Conservation (phyloP, 2,888 invertebrate genomes). For the Antitype chi region DNA sequence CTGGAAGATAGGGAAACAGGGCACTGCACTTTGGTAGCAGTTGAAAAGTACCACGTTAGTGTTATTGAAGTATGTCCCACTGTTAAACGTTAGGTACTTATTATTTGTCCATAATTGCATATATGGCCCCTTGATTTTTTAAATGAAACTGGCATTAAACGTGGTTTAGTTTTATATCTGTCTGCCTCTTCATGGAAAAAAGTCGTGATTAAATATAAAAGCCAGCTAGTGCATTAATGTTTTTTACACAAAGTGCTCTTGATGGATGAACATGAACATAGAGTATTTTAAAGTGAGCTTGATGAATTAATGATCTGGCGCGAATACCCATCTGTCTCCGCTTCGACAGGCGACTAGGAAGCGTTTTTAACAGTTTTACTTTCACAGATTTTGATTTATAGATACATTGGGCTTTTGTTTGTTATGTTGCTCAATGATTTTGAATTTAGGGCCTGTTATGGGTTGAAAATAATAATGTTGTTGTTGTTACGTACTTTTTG, state of each 20-base stretch:
- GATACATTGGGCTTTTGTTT: not conserved
- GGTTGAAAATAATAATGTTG: not conserved
- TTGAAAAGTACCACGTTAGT: not conserved
- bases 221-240: constrained; percentile 29
- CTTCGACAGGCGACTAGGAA: constrained; percentile 48
- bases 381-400: constrained; percentile 29
- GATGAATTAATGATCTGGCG: constrained; percentile 44
- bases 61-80: too few relatives aligned
- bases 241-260: constrained; percentile 39
- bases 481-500: not conserved
- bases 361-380: constrained; percentile 21
- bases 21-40: not conserved
- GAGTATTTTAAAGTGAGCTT: constrained; percentile 54
- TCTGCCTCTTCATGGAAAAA: not conserved
- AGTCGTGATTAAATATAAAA: constrained; percentile 6
- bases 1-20: not conserved
- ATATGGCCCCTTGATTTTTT: not conserved
- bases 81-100: not conserved
- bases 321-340: constrained; percentile 44
- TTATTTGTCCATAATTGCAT: not conserved
- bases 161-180: not conserved
- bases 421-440: not conserved
- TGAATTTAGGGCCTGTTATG: not conserved
- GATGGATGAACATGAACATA: constrained; percentile 49
- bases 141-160: not conserved